Percentiles rank a stretch among this genome's conserved stretches.
Evolutionary conservation across 2,113 vertebrate genomes (phyloP).

Genomic region (Lucifuga dentata): DNA sequence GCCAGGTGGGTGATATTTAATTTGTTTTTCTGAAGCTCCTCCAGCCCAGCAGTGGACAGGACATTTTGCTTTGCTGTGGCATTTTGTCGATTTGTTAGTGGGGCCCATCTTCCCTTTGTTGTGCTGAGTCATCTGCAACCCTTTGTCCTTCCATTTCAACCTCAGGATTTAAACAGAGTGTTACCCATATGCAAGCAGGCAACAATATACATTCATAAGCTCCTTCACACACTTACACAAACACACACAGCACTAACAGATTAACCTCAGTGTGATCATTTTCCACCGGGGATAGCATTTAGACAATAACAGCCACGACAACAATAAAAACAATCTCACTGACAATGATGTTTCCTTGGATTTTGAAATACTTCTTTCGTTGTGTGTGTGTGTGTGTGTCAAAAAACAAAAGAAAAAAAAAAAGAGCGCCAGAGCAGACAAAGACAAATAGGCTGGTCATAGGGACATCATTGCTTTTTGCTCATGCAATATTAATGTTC

Average conservation of each 20-base stretch:
- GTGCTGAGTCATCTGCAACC: slow-evolving; percentile 35
- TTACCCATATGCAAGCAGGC: slow-evolving; percentile 9
- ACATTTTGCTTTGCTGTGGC: slow-evolving; percentile 41
- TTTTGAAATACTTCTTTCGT: slow-evolving; percentile 18
- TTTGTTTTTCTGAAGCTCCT: slow-evolving; percentile 45
- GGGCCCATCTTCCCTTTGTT: slow-evolving; percentile 44
- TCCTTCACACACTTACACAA: slow-evolving; percentile 6
- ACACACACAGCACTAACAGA: slow-evolving; percentile 2
- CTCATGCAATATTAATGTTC: no score
- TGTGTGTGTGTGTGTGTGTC: neutral
- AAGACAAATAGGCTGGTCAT: no score
- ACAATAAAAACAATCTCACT: slow-evolving; percentile 10
- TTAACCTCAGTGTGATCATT: slow-evolving; percentile 19
- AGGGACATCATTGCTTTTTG: slow-evolving; percentile 6
- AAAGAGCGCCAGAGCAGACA: no score
- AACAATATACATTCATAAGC: neutral
- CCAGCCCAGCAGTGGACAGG: neutral
- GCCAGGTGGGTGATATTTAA: slow-evolving; percentile 32
- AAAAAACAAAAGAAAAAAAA: neutral
- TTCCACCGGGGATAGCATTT: slow-evolving; percentile 15
- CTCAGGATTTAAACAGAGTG: slow-evolving; percentile 30
- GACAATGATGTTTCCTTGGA: slow-evolving; percentile 6
- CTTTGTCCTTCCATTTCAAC: slow-evolving; percentile 43
- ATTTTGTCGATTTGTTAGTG: slow-evolving; percentile 59
- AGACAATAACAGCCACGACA: slow-evolving; percentile 17